Conservation (phyloP, 2,113 vertebrate genomes). For the Marcusenius ussheri region DNA sequence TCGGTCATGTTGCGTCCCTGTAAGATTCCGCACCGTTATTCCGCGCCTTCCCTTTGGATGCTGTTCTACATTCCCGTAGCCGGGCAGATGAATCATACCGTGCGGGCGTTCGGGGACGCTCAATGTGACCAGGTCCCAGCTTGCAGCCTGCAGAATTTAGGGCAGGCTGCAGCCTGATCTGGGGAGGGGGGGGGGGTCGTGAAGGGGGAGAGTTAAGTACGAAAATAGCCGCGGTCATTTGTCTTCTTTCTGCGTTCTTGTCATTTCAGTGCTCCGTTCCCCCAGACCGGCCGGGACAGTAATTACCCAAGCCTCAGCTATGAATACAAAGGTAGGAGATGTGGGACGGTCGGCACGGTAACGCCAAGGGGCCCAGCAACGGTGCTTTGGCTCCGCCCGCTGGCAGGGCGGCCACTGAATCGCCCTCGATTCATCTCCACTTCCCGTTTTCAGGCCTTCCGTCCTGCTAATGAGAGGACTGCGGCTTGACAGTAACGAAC, state of each 20-base stretch:
- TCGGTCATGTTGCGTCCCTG: not conserved
- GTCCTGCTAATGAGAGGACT: slow-evolving; percentile 3
- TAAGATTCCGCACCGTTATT: not conserved
- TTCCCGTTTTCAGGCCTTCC: not conserved
- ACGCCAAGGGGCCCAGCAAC: not conserved
- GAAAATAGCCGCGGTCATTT: slow-evolving; percentile 28
- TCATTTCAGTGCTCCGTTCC: slow-evolving; percentile 60
- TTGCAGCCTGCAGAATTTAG: not conserved
- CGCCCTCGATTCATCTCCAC: not conserved
- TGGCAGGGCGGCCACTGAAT: not conserved
- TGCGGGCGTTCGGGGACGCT: not conserved
- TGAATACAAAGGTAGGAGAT: slow-evolving; percentile 65
- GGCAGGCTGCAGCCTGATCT: slow-evolving; percentile 24
- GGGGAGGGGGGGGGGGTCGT: slow-evolving; percentile 25
- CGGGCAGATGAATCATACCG: not conserved
- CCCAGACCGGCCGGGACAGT: slow-evolving; percentile 67
- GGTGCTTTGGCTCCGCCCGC: not conserved
- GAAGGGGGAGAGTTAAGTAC: slow-evolving; percentile 33
- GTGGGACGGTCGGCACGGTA: no score
- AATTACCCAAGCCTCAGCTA: slow-evolving; percentile 68
- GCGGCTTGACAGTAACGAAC: not conserved
- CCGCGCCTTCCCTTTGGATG: not conserved
- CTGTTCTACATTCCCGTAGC: not conserved
- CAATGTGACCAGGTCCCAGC: not conserved
- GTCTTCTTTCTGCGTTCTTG: slow-evolving; percentile 20